These are phyloP conservation scores for Ostrea denselamellosa DNA, from an alignment of 1,140 invertebrate genomes.

Conservation along the genomic window DNA sequence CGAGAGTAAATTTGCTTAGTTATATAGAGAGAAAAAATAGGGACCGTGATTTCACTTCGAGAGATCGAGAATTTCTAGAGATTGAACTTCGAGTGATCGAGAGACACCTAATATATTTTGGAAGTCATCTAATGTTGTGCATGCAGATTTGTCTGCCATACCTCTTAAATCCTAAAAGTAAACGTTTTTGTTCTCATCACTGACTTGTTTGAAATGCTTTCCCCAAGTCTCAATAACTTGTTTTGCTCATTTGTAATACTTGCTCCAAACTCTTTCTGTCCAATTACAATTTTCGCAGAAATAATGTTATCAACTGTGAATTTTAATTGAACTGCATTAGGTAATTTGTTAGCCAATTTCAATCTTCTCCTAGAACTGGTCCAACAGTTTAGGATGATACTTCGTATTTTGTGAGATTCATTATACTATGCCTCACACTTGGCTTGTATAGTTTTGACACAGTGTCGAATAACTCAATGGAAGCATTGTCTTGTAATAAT, in stretches of 20 bases:
- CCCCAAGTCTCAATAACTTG: conserved; percentile 47
- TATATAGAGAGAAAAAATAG: too few species aligned
- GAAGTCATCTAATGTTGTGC: conserved; percentile 50
- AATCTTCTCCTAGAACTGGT: conserved; percentile 26
- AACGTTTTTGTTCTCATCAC: conserved; percentile 48
- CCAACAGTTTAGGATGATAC: conserved; percentile 43
- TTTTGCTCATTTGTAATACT: not conserved
- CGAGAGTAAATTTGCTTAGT: too few species aligned
- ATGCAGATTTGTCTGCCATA: conserved; percentile 49
- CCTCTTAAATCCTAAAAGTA: conserved; percentile 51
- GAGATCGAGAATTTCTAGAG: too few species aligned
- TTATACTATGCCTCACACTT: conserved; percentile 39
- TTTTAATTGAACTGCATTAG: not conserved
- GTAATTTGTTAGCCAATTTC: not conserved
- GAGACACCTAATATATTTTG: conserved; percentile 48
- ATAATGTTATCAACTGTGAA: conserved; percentile 10
- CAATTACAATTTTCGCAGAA: not conserved
- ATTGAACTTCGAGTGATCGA: too few species aligned
- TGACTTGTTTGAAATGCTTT: conserved; percentile 41
- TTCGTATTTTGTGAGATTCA: conserved; percentile 36
- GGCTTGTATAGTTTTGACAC: conserved; percentile 1
- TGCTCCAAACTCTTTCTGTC: not conserved
- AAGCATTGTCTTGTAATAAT: not conserved
- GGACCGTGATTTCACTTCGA: too few species aligned
- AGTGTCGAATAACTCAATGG: conserved; percentile 5